These are phyloP conservation scores for Ranitomeya variabilis DNA, from an alignment of 2,113 vertebrate species.

Conservation along the genomic window DNA sequence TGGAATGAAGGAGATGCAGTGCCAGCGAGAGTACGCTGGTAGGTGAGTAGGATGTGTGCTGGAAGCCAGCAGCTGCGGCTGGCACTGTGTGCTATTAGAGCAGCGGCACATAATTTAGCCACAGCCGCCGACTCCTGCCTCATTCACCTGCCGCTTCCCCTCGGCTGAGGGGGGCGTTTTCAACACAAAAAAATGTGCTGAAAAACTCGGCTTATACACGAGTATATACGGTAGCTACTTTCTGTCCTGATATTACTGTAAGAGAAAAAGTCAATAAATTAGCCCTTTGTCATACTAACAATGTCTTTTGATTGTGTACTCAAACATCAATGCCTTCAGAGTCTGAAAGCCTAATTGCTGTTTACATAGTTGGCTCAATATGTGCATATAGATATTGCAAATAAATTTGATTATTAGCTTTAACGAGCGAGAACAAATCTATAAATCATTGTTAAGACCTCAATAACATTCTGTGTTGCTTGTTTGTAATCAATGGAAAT, in stretches of 20 bases:
- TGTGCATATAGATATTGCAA: not conserved
- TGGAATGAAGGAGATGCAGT: too few relatives aligned
- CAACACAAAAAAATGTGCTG: not conserved
- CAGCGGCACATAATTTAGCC: too few relatives aligned
- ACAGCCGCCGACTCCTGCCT: too few relatives aligned
- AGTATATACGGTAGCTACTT: too few relatives aligned
- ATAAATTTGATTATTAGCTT: not conserved
- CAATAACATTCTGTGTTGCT: not conserved
- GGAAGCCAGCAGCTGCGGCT: too few relatives aligned
- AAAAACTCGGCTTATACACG: too few relatives aligned
- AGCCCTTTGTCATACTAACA: not conserved
- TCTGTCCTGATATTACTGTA: not conserved
- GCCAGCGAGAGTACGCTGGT: too few relatives aligned
- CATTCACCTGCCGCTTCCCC: too few relatives aligned
- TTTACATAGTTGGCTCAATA: not conserved
- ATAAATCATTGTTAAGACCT: not conserved
- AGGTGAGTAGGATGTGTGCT: too few relatives aligned
- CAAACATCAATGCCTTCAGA: not conserved
- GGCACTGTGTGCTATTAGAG: too few relatives aligned
- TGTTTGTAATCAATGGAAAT: not conserved
- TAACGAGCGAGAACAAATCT: not conserved
- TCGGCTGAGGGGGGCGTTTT: too few relatives aligned
- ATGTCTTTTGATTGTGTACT: not conserved
- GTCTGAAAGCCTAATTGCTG: not conserved
- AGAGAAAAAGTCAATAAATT: not conserved